Base-by-base conservation (phyloP, 2,888 invertebrate species). In the Spodoptera picta region DNA sequence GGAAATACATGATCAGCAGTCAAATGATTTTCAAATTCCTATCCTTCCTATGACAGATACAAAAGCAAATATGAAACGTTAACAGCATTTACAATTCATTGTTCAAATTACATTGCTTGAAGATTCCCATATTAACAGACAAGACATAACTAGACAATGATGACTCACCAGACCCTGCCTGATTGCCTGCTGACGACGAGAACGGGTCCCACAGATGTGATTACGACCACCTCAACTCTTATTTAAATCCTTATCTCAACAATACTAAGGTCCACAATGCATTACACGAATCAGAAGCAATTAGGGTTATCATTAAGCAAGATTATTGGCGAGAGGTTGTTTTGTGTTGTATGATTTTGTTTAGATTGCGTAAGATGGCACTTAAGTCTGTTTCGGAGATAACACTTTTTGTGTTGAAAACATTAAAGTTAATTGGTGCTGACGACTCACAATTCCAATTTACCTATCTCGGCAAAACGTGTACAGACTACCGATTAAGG, bases 301-400 rank as follows among this genome's bases (percentile, higher is more conserved):
- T 80, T 77, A 77, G 75, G 69, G 73, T 76, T 80, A 80, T 73
- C 69, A 73, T 72, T 63, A 66, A 79, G 68, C 51, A 69, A 79
- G 66, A 69, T 79, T 72, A 70, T 73, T 74, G 69, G 65, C 69
- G 57, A 60, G 61, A 60, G 48, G 55, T 54, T 64, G 52, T 71
- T 71, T 64, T 62, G 63, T 60, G 64, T 60, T 58, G 60, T 72
- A 51, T 64, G 62, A 54, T 45, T 69, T 62, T 76, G 73, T 60
- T 60, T 12, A 58, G 59, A 66, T 70, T 70, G 50, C n/a, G 52
- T 58, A 64, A 53, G 41, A 60, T 49, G 23, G 60, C 60, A 59
- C 51, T 54, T 73, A 31, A 46, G 44, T 60, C 63, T 51, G 73
- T 65, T 74, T 41, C 54, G 27, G 45, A 59, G 53, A 56, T 58